Evolutionary conservation across 2,888 invertebrate genomes (phyloP).

Genomic region (Drosophila eohydei): DNA sequence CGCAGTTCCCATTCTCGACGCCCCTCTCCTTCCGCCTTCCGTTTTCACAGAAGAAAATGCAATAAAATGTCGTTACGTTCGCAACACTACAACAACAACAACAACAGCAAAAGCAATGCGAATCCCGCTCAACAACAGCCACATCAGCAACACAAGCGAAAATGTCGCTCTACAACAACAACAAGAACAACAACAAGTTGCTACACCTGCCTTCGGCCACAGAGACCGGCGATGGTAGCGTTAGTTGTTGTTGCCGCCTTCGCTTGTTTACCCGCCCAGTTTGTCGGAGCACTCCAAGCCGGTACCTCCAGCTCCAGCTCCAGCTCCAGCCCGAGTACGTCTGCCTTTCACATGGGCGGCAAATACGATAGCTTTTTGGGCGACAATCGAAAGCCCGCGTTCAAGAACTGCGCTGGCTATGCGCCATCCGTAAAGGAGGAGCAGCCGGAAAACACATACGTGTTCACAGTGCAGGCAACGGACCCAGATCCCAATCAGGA

Average conservation of each 20-base stretch:
- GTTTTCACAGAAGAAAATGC: slow-evolving; percentile 58
- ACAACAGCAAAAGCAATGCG: slow-evolving; percentile 19
- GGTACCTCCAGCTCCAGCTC: slow-evolving; percentile 12
- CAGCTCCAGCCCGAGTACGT: slow-evolving; percentile 9
- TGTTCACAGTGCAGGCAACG: slow-evolving; percentile 86
- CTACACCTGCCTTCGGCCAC: slow-evolving; percentile 35
- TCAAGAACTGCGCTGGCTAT: slow-evolving; percentile 93
- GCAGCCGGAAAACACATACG: slow-evolving; percentile 89
- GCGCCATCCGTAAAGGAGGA: slow-evolving; percentile 93
- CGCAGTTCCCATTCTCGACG: slow-evolving; percentile 9
- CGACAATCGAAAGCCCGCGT: slow-evolving; percentile 95
- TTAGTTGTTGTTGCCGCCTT: slow-evolving; percentile 21
- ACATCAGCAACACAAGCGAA: slow-evolving; percentile 67
- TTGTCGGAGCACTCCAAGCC: slow-evolving; percentile 21
- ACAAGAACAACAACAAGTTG: slow-evolving; percentile 17
- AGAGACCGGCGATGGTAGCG: slow-evolving; percentile 26
- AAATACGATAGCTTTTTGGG: slow-evolving; percentile 67
- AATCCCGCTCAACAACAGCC: slow-evolving; percentile 66
- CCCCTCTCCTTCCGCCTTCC: slow-evolving; percentile 13
- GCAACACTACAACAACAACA: slow-evolving; percentile 27
- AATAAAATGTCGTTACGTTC: slow-evolving; percentile 70
- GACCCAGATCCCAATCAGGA: slow-evolving; percentile 90
- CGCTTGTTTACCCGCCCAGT: slow-evolving; percentile 13
- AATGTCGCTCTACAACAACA: slow-evolving; percentile 51
- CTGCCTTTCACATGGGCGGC: slow-evolving; percentile 17